These are phyloP conservation scores for Neoarius graeffei DNA, from an alignment of 2,113 vertebrate genomes.

Conservation along the genomic window DNA sequence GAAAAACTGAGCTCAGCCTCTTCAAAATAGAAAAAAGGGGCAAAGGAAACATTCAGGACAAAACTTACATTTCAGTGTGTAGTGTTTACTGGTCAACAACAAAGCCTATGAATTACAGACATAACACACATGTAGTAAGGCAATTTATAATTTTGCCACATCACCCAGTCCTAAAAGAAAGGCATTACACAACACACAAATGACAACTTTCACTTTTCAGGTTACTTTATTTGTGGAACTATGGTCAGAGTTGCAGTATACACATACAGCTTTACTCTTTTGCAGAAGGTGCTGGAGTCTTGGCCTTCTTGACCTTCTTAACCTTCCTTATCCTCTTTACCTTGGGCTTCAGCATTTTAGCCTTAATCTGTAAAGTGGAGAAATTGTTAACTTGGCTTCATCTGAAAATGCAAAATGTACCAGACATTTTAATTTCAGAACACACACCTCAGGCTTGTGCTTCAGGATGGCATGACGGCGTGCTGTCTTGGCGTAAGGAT, in stretches of 20 bases:
- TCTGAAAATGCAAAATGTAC: background rate
- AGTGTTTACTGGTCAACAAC: background rate
- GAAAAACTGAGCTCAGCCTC: too few relatives aligned
- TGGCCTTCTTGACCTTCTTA: constrained; percentile 48
- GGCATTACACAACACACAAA: background rate
- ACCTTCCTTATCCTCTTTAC: constrained; percentile 64
- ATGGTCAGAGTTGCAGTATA: constrained; percentile 64
- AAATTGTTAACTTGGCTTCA: background rate
- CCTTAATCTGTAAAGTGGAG: constrained; percentile 68
- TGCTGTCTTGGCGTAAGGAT: constrained; percentile 93
- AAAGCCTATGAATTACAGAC: background rate
- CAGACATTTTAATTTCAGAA: background rate
- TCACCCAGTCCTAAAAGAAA: background rate
- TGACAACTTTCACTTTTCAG: background rate
- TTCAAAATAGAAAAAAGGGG: too few relatives aligned
- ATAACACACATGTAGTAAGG: background rate
- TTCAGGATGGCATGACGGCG: constrained; percentile 88
- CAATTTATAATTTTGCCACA: background rate
- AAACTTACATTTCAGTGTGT: background rate
- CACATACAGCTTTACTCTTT: constrained; percentile 61
- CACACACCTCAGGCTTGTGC: constrained; percentile 83
- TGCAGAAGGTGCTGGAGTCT: constrained; percentile 36
- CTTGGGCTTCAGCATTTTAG: constrained; percentile 77
- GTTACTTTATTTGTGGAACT: constrained; percentile 49
- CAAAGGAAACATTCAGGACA: background rate